phyloP scores from a whole-genome alignment of 2,113 vertebrate genomes.

The Phalacrocorax pelagicus region DNA sequence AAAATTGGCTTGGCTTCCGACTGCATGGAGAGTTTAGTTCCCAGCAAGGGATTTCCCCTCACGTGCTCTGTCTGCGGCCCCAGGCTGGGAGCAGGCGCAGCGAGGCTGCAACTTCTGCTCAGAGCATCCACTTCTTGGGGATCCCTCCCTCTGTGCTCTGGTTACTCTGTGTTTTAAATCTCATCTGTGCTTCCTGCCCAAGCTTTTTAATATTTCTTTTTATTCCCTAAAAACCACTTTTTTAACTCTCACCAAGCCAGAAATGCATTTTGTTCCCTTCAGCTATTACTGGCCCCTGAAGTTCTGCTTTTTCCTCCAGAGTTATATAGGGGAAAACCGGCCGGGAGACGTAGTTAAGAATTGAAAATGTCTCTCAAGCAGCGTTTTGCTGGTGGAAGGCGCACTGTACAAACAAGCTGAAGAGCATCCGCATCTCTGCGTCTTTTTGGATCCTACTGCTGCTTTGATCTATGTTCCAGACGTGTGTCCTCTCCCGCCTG shows the following conservation, averaged over 20 bases:
- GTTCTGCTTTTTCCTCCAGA: not conserved
- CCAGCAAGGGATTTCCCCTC: not conserved
- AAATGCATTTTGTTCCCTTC: not conserved
- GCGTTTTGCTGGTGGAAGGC: not conserved
- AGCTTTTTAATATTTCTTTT: not conserved
- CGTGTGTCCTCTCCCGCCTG: not conserved
- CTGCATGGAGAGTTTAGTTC: not conserved
- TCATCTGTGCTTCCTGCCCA: not conserved
- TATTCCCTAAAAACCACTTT: not conserved
- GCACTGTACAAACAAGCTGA: not conserved
- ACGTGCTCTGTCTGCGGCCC: accelerated
- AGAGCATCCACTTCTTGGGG: not conserved
- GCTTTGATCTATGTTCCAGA: not conserved
- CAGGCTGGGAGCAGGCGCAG: not conserved
- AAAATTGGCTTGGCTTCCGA: not conserved
- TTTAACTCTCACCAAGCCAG: not conserved
- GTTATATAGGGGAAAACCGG: not conserved
- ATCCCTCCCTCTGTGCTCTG: not conserved
- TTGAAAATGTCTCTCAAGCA: not conserved
- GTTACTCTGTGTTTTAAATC: not conserved
- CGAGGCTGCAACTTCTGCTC: not conserved
- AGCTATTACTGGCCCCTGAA: not conserved
- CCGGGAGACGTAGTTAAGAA: not conserved
- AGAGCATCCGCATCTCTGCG: not conserved
- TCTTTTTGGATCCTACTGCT: not conserved